Evolutionary conservation across 2,797 vertebrate genomes (phyloP).

Genomic region (Sphaeramia orbicularis): DNA sequence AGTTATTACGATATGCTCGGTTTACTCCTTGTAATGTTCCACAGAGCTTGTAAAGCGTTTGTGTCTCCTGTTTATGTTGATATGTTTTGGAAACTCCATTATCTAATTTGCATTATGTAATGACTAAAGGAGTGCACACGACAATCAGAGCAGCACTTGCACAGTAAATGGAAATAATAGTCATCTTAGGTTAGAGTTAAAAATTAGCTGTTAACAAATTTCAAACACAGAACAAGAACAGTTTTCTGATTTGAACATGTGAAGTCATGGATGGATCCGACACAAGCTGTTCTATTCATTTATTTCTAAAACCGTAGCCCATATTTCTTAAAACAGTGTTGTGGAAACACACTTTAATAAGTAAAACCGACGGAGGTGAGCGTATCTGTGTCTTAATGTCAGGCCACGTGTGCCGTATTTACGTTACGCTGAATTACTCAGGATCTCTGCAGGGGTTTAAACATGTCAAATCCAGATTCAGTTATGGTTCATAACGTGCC

Average conservation of each 20-base stretch:
- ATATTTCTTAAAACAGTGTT: constrained; percentile 27
- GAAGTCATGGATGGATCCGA: no score
- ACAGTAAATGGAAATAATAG: no score
- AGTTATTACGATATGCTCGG: background rate
- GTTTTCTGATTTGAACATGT: background rate
- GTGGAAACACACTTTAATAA: constrained; percentile 48
- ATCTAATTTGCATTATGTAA: background rate
- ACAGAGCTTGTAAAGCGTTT: constrained; percentile 2
- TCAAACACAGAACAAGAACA: constrained; percentile 14
- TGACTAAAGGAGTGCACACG: background rate
- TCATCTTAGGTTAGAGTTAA: no score
- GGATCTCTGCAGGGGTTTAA: constrained; percentile 33
- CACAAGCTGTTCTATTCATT: constrained; percentile 22
- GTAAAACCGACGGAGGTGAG: constrained; percentile 23
- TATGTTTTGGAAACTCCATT: background rate
- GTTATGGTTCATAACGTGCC: constrained; percentile 18
- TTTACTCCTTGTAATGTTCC: constrained; percentile 3
- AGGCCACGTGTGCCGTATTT: constrained; percentile 42
- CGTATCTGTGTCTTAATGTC: constrained; percentile 28
- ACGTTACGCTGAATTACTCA: constrained; percentile 47
- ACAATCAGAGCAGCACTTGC: no score
- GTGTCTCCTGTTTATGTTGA: background rate
- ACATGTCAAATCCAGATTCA: constrained; percentile 42
- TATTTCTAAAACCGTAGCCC: constrained; percentile 51
- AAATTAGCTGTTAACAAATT: background rate